phyloP scores from a whole-genome alignment of 2,888 invertebrate genomes.

The Phytoseiulus persimilis region DNA sequence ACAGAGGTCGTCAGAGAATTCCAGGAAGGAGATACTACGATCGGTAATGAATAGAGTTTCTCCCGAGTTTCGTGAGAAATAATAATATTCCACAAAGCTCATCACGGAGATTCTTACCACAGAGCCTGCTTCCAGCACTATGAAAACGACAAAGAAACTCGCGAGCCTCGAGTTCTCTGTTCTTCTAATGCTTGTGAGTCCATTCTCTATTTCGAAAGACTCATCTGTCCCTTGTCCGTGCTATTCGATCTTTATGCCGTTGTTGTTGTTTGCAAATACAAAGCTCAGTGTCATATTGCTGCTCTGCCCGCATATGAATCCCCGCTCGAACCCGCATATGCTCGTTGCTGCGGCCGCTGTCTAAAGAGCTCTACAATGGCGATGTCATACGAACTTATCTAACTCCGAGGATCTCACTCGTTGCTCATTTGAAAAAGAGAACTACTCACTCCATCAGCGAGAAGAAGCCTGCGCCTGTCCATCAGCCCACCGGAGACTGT shows the following conservation, averaged over 20 bases:
- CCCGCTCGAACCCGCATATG: not conserved
- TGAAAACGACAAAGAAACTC: not conserved
- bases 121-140: too few species aligned
- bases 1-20: too few species aligned
- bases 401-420: slow-evolving; percentile 26
- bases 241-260: not conserved
- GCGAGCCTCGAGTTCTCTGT: not conserved
- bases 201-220: not conserved
- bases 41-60: too few species aligned
- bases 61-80: too few species aligned
- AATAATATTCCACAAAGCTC: too few species aligned
- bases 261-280: slow-evolving; percentile 5
- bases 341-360: not conserved
- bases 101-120: too few species aligned
- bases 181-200: not conserved
- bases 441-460: not conserved
- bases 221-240: not conserved
- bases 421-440: slow-evolving; percentile 30
- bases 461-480: not conserved
- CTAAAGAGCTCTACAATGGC: not conserved
- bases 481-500: slow-evolving; percentile 5
- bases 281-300: slow-evolving; percentile 5
- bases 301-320: slow-evolving; percentile 5
- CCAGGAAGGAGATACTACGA: too few species aligned
- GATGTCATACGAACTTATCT: slow-evolving; percentile 23